Conservation (phyloP, 2,113 vertebrate species). For the Ctenodactylus gundi region DNA sequence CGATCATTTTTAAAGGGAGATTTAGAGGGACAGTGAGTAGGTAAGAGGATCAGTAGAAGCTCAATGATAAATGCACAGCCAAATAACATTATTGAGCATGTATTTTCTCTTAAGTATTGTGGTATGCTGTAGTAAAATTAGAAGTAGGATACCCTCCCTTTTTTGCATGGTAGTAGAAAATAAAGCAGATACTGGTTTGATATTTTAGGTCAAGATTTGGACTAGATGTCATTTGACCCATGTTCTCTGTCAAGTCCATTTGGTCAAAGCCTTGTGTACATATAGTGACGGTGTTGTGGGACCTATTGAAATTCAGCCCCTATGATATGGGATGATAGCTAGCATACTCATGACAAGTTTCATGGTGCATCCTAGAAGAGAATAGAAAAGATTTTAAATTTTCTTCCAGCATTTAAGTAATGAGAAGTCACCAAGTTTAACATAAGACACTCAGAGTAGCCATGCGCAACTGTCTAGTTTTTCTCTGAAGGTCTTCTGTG, state of each 20-base stretch:
- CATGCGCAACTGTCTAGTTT: background rate
- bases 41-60: background rate
- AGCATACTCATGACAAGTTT: background rate
- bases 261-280: background rate
- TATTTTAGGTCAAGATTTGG: background rate
- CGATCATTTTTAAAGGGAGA: background rate
- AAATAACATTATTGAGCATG: background rate
- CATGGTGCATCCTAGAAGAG: background rate
- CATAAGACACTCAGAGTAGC: background rate
- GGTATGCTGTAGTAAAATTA: background rate
- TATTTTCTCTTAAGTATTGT: background rate
- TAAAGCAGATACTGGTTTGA: background rate
- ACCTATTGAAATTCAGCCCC: background rate
- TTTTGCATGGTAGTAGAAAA: background rate
- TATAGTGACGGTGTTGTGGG: background rate
- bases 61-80: background rate
- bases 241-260: background rate
- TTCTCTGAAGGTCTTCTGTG: background rate
- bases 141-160: background rate
- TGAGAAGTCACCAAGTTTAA: background rate
- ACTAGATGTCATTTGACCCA: background rate
- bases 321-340: background rate
- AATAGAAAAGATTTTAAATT: background rate
- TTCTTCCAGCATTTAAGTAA: background rate
- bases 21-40: too few relatives aligned